Percentiles rank a stretch among this genome's conserved stretches.
These are phyloP conservation scores for Ridgeia piscesae DNA, from an alignment of 1,140 invertebrate genomes.

Conservation along the genomic window DNA sequence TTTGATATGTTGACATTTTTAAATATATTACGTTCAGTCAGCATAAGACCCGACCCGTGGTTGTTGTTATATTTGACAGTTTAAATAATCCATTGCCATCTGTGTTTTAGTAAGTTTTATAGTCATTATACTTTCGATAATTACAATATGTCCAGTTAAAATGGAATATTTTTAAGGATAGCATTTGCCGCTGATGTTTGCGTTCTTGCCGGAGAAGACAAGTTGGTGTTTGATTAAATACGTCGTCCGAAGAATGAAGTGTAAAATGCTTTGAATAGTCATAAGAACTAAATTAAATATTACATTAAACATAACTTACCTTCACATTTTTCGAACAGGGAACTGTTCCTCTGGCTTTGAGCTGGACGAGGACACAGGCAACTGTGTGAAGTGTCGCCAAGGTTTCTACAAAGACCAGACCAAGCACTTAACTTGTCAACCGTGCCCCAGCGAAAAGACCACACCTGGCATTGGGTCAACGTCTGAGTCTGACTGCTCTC, in stretches of 20 bases:
- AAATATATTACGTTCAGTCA: neutral
- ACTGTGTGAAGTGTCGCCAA: neutral
- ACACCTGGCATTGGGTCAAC: neutral
- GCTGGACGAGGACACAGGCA: neutral
- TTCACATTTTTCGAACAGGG: neutral
- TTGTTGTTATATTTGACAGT: neutral
- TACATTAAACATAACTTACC: too few species aligned
- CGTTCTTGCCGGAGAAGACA: too few species aligned
- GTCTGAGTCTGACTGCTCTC: neutral
- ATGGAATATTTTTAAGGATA: neutral
- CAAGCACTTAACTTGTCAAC: neutral
- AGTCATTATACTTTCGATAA: neutral
- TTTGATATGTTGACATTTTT: neutral
- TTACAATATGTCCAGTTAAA: neutral
- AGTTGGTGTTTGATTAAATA: too few species aligned
- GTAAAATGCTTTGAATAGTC: too few species aligned
- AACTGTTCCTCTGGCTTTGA: neutral
- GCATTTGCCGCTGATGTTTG: too few species aligned
- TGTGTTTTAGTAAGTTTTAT: neutral
- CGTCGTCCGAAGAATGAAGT: too few species aligned
- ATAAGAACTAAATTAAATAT: too few species aligned
- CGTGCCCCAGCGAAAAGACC: neutral
- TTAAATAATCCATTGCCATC: neutral
- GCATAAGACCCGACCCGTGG: neutral
- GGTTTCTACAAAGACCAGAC: neutral